Evolutionary conservation across 2,888 invertebrate species (phyloP).

Genomic region (Cylindroiulus punctatus): DNA sequence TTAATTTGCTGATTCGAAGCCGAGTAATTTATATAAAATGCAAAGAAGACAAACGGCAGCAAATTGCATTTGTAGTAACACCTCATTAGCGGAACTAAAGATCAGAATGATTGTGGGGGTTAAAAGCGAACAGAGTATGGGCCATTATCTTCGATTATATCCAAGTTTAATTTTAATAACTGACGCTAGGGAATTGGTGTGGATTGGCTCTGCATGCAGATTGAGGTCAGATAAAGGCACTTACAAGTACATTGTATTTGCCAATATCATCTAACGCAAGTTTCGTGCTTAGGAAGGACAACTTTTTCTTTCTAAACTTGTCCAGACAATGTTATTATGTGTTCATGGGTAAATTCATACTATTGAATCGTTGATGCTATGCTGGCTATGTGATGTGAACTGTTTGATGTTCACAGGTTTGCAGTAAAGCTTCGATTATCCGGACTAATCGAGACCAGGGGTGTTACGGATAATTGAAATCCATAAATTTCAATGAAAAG

Average conservation of each 20-base stretch:
- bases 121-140: not conserved
- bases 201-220: not conserved
- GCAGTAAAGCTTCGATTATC: no score
- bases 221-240: not conserved
- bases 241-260: no score
- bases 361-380: no score
- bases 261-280: not conserved
- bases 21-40: not conserved
- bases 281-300: not conserved
- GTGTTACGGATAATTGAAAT: no score
- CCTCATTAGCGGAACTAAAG: not conserved
- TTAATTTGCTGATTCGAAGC: slow-evolving; percentile 21
- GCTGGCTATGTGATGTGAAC: no score
- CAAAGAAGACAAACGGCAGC: not conserved
- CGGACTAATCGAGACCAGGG: no score
- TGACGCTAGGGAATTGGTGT: not conserved
- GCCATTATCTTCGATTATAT: not conserved
- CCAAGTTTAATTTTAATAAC: no score
- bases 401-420: no score
- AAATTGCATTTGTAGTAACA: not conserved
- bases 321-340: not conserved
- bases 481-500: no score
- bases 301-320: not conserved
- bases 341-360: no score
- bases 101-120: not conserved